phyloP scores from a whole-genome alignment of 2,888 invertebrate genomes.

The Halictus ligatus region DNA sequence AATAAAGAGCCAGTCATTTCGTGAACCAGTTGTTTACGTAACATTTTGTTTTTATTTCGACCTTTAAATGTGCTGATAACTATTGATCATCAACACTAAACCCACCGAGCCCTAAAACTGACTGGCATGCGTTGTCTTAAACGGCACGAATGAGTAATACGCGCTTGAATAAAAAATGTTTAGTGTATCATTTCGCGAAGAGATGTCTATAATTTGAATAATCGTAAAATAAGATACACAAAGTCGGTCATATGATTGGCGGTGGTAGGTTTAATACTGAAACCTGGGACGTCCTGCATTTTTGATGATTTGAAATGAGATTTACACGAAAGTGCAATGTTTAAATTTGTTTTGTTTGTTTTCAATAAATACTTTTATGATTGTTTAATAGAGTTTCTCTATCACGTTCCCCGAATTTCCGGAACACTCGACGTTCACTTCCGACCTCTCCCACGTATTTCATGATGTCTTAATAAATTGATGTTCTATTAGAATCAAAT shows the following conservation, averaged over 20 bases:
- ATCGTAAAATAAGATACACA: neutral
- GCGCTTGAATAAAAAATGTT: neutral
- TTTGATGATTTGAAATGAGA: neutral
- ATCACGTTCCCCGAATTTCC: neutral
- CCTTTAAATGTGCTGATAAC: neutral
- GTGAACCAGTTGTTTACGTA: neutral
- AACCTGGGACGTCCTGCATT: neutral
- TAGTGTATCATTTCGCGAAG: neutral
- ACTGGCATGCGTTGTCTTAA: neutral
- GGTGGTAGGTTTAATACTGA: neutral
- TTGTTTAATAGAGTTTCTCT: neutral
- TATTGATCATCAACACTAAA: neutral
- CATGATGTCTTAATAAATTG: slow-evolving; percentile 40
- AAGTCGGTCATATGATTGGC: neutral
- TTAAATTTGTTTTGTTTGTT: neutral
- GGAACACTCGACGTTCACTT: neutral
- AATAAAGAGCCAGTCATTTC: neutral
- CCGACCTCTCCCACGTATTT: neutral
- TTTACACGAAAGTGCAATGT: neutral
- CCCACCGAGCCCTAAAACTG: neutral
- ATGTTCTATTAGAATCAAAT: slow-evolving; percentile 61
- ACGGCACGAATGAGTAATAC: neutral
- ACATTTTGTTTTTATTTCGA: neutral
- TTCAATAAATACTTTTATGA: too few species aligned
- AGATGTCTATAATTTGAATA: neutral